phyloP scores from a whole-genome alignment of 2,113 vertebrate genomes.

The Pimephales promelas region DNA sequence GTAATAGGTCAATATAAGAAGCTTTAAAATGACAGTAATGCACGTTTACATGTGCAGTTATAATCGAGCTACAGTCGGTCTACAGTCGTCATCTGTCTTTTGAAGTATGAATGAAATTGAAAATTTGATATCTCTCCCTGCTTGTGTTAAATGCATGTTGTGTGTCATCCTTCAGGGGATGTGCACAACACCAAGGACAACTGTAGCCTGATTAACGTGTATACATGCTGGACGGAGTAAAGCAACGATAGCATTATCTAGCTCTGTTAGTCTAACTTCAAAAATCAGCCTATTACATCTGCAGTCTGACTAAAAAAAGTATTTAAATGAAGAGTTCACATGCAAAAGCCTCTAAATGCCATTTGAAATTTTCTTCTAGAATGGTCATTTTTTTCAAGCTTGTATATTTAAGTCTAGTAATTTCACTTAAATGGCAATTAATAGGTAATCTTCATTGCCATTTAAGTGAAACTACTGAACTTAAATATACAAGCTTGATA shows the following conservation, averaged over 20 bases:
- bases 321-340: too few relatives aligned
- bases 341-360: too few relatives aligned
- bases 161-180: neutral
- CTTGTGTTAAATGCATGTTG: neutral
- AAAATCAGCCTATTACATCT: neutral
- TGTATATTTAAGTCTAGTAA: too few relatives aligned
- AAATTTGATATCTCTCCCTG: neutral
- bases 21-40: neutral
- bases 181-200: neutral
- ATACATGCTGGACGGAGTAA: neutral
- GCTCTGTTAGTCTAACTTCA: neutral
- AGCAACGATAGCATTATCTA: neutral
- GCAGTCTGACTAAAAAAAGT: neutral
- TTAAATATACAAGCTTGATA: too few relatives aligned
- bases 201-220: neutral
- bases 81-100: neutral
- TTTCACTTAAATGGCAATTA: too few relatives aligned
- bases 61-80: neutral
- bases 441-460: too few relatives aligned
- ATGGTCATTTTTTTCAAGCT: too few relatives aligned
- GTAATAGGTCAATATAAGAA: neutral
- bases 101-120: neutral
- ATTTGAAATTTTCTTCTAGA: too few relatives aligned
- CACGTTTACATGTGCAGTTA: neutral
- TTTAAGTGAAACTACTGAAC: too few relatives aligned